Percentiles rank a stretch among this genome's conserved stretches.
Evolutionary conservation across 2,797 vertebrate genomes (phyloP).

Genomic region (Heliangelus exortis): DNA sequence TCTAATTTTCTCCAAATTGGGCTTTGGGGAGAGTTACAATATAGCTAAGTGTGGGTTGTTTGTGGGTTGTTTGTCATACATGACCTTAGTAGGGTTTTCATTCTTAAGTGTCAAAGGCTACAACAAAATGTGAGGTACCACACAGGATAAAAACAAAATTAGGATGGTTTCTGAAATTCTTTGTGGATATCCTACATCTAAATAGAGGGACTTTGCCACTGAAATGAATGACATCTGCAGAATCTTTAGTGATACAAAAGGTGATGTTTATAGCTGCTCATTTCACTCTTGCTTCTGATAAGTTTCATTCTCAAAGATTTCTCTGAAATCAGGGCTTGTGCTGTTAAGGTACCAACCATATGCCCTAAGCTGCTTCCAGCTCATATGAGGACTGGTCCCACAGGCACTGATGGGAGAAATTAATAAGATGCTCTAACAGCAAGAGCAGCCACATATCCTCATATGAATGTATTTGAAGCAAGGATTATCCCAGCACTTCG

Average conservation of each 20-base stretch:
- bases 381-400: background rate
- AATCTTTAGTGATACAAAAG: background rate
- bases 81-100: background rate
- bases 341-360: background rate
- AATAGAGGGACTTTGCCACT: background rate
- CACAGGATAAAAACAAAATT: background rate
- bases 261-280: background rate
- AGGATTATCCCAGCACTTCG: background rate
- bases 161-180: background rate
- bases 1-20: background rate
- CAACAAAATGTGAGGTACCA: background rate
- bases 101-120: background rate
- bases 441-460: background rate
- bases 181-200: background rate
- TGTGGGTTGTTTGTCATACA: background rate
- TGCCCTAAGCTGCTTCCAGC: background rate
- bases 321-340: background rate
- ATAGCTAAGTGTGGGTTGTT: background rate
- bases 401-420: background rate
- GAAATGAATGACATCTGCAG: background rate
- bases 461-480: background rate
- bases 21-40: background rate
- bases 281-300: background rate
- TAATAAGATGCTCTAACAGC: background rate
- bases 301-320: background rate